Evolutionary conservation across 2,113 vertebrate genomes (phyloP), one percentile per base, ranked within the genome.

Genomic region (Triplophysa siluroides): DNA sequence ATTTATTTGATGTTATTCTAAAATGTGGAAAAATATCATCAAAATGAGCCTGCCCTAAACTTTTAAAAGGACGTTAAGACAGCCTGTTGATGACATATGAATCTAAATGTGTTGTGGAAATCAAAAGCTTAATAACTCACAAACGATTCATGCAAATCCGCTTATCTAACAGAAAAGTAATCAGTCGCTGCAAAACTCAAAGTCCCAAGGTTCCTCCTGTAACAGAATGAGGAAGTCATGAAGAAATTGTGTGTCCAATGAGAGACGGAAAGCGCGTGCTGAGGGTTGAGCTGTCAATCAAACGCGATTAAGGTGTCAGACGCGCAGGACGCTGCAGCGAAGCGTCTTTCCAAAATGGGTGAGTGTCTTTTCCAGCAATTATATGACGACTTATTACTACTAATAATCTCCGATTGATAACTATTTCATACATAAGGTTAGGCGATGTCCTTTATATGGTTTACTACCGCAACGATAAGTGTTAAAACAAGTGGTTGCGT

Each of bases 321-420:
- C 83, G 76, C 87, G 87, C 82, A 85, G 78, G 80, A 86, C 78
- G 70, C 74, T 63, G n/a, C 23, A 76, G 85, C 81, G 10, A 76
- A 81, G 81, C 79, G 80, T 68, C 82, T 47, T 78, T 80, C 76
- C 67, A 83, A 82, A 79, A 93, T 92, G 90, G 91, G 91, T 93
- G 82, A 88, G 91, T 75, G 38, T 38, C 47, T 60, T 21, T 26
- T 47, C 45, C 7, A 21, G 21, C 18, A 19, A 10, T 52, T 54
- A n/a, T 47, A 26, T 54, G 29, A 26, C 21, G 23, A 23, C 24
- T 10, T 52, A 52, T 18, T 5, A 52, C 43, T 11, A 45, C 43
- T 45, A 38, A 38, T 8, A 38, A 38, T 38, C 33, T 38, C 33
- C 7, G 33, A 38, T 38, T 38, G 33, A 38, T 7, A 38, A 38